Evolutionary conservation across 1,140 invertebrate species (phyloP), one percentile per base, ranked within the genome.

Genomic region (Lordiphosa mommai): DNA sequence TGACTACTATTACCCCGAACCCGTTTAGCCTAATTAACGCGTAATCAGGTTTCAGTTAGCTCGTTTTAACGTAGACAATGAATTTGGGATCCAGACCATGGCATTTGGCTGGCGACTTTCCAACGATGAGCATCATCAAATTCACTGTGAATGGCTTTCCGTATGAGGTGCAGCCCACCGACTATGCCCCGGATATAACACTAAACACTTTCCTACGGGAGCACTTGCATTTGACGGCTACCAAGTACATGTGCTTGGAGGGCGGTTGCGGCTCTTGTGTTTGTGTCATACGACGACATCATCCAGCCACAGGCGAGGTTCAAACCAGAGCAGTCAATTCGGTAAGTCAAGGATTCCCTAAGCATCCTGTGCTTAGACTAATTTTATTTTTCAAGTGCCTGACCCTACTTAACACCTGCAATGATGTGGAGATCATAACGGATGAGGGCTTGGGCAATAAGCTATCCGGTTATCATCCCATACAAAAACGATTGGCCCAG

Each of bases 211-310:
- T 92, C 59, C 92, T 95, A 16, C 89, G 94, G 2, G 91, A 93
- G 13, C 80, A 92, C 61, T 92, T 92, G 0, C 90, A 93, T 16
- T 89, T 96, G 1, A 93, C 91, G 27, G 95, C 94, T 3, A 96
- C 95, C 0, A 96, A 97, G 82, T 90, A 90, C 4, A 95, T 94
- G 93, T 96, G 95, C 70, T 89, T 91, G 5, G 95, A 97, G 88
- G 96, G 95, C 14, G 95, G 95, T 0, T 96, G 96, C 79, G 95
- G 96, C 1, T 91, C 92, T 1, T 97, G 95, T 73, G 90, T 95
- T 16, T 95, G 96, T 4, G 88, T 92, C 2, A 92, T 92, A 0
- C 90, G 89, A 37, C 88, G 90, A 1, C 77, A 86, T 0, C 89
- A 93, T 72, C 91, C 92, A 3, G 80, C 90, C 1, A 90, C 82